Evolutionary conservation across 2,888 invertebrate genomes (phyloP).

Genomic region (Exocentrus adspersus): DNA sequence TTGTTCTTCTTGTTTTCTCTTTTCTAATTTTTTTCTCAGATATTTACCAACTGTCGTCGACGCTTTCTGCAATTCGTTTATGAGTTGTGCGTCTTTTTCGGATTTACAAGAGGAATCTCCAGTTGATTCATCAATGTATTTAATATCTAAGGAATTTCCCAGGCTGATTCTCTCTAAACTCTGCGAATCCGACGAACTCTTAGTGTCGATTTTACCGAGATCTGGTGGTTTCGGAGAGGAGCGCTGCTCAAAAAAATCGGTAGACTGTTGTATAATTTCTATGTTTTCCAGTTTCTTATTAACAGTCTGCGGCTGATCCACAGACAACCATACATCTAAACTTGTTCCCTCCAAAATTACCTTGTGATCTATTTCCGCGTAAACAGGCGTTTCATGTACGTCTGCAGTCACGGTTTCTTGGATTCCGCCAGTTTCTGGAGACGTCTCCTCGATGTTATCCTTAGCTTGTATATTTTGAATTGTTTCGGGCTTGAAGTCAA

Average conservation of each 20-base stretch:
- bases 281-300: constrained; percentile 56
- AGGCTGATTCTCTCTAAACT: constrained; percentile 60
- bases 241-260: constrained; percentile 63
- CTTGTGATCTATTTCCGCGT: constrained; percentile 49
- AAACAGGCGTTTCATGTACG: constrained; percentile 48
- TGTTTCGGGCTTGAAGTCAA: constrained; percentile 59
- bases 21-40: constrained; percentile 57
- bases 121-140: constrained; percentile 62
- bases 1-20: constrained; percentile 56
- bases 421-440: constrained; percentile 53
- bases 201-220: constrained; percentile 57
- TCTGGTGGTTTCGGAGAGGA: constrained; percentile 59
- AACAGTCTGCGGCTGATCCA: constrained; percentile 62
- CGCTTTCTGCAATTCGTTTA: constrained; percentile 59
- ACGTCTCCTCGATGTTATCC: constrained; percentile 53
- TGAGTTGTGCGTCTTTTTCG: constrained; percentile 59
- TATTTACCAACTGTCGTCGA: constrained; percentile 58
- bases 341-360: constrained; percentile 63
- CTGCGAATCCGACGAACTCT: constrained; percentile 62
- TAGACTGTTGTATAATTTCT: constrained; percentile 58
- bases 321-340: constrained; percentile 63
- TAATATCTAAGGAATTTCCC: constrained; percentile 62
- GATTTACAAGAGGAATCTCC: constrained; percentile 62
- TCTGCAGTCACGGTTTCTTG: constrained; percentile 52
- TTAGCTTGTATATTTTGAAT: constrained; percentile 45